Evolutionary conservation across 2,113 vertebrate genomes (phyloP), one percentile per base, ranked within the genome.

Genomic region (Galbula dea): DNA sequence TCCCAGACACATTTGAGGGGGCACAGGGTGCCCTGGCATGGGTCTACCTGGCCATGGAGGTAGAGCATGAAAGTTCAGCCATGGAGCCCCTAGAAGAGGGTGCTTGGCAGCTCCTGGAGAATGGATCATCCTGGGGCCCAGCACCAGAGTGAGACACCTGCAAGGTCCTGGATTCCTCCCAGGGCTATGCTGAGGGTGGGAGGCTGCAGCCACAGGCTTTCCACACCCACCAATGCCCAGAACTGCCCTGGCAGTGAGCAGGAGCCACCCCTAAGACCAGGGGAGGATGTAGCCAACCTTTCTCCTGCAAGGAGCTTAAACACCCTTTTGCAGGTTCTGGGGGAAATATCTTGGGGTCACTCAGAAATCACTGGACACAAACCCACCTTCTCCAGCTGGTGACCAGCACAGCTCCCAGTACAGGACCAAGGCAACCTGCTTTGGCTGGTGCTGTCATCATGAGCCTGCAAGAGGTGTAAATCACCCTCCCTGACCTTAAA

Each of bases 391-490:
- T 32, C 16, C 46, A 45, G 26, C 54, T 8, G 29, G 23, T 24
- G 34, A 12, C 12, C 6, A 11, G 26, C 7, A 0, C 3, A 54
- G 39, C 43, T 23, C 21, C 23, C 15, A 13, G 3, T 1, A 3
- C 43, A 27, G 34, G 20, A 43, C 51, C 19, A 32, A 58, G 36
- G 30, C 24, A 30, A 17, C 36, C 55, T 37, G 23, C 27, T 36
- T 45, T 4, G 41, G 34, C 32, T 9, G 1, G 10, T 26, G 15
- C 41, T 5, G 24, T 17, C 43, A 27, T 3, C 36, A 58, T 15
- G 51, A 63, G 63, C 34, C 34, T 7, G 6, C 7, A 9, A 5
- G 7, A 16, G 55, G 36, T 29, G 18, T 11, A 63, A 71, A 57
- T 17, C 41, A 12, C n/a, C 10, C 24, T 32, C 46, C 71, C 16